These are phyloP conservation scores for Drosophila rellima DNA, from an alignment of 2,888 invertebrate genomes.

Conservation along the genomic window DNA sequence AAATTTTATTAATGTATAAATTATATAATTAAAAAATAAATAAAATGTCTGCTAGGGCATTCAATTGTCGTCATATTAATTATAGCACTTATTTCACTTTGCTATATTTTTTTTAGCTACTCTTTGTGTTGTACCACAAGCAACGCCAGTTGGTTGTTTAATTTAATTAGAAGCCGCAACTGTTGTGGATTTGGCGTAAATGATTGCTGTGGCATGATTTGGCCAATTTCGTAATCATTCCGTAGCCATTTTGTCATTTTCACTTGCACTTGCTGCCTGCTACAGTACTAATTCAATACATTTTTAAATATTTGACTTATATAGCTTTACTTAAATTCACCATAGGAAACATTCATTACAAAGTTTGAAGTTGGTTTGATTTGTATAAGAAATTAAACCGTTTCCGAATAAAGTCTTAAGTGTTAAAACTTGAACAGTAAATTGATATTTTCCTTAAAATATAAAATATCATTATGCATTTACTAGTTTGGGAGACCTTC, in stretches of 20 bases:
- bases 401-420: too few species aligned
- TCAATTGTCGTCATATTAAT: neutral
- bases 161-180: constrained; percentile 75
- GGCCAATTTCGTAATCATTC: constrained; percentile 50
- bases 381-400: too few species aligned
- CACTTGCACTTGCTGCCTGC: constrained; percentile 51
- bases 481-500: too few species aligned
- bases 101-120: constrained; percentile 22
- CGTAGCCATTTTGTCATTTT: constrained; percentile 52
- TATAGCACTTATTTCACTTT: neutral
- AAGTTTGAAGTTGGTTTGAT: too few species aligned
- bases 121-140: constrained; percentile 15
- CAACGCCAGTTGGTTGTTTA: constrained; percentile 46
- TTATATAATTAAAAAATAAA: neutral
- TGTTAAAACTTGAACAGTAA: too few species aligned
- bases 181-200: constrained; percentile 67
- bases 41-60: constrained; percentile 6
- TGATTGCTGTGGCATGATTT: constrained; percentile 72
- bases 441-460: too few species aligned
- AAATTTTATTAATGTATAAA: too few species aligned
- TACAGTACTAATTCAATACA: constrained; percentile 2
- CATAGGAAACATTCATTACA: neutral
- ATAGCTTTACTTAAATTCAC: neutral
- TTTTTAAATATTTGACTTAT: neutral
- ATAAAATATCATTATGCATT: too few species aligned